Conservation (phyloP, 2,113 vertebrate species). For the Pedetes capensis region DNA sequence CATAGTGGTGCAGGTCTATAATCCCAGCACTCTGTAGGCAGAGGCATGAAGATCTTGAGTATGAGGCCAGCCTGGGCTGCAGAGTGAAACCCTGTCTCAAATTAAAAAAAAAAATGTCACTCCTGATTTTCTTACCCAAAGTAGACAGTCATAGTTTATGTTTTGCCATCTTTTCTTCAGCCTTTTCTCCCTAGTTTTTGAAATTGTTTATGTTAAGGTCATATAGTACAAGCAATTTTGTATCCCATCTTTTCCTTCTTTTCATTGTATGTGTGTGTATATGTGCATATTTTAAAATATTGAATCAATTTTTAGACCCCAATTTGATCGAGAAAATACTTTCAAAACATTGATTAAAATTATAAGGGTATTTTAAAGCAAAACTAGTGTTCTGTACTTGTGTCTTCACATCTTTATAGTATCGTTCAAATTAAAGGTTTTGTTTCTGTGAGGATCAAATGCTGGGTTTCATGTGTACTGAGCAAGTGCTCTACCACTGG, state of each 20-base stretch:
- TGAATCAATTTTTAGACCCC: background rate
- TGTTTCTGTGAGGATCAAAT: background rate
- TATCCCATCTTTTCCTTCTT: background rate
- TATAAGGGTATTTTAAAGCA: slow-evolving; percentile 20
- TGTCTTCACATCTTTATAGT: background rate
- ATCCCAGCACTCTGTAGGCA: background rate
- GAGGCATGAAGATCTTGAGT: background rate
- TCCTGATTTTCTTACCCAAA: slow-evolving; percentile 5
- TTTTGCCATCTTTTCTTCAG: background rate
- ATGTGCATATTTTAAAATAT: background rate
- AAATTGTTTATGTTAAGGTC: background rate
- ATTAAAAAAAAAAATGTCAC: background rate
- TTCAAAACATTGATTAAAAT: slow-evolving; percentile 7
- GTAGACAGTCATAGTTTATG: background rate
- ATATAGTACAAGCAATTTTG: background rate
- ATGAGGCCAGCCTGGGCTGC: background rate
- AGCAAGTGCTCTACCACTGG: background rate
- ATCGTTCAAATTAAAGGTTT: slow-evolving; percentile 36
- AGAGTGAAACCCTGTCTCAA: background rate
- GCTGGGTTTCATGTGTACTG: background rate
- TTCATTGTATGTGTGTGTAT: background rate
- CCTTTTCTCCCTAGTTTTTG: background rate
- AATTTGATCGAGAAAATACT: slow-evolving; percentile 24
- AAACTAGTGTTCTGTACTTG: background rate
- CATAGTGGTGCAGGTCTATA: no score